Evolutionary conservation across 1,140 invertebrate species (phyloP).

Genomic region (Drosophila burlai): DNA sequence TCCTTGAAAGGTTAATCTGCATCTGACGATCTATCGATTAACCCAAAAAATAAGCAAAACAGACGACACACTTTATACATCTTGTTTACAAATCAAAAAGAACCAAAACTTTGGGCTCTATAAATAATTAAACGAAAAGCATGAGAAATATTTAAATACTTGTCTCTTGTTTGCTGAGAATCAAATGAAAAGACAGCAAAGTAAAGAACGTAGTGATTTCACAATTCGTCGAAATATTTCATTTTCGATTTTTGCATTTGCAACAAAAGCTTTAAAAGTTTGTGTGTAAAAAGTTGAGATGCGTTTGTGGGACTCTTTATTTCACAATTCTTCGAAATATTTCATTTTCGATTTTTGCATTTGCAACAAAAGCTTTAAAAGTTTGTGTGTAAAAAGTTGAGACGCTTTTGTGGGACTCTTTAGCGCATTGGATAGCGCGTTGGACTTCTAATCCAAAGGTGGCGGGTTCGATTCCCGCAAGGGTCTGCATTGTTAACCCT

Average conservation of each 20-base stretch:
- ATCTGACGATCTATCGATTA: constrained; percentile 53
- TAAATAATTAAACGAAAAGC: constrained; percentile 50
- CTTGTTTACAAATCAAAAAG: not conserved
- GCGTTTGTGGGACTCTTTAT: constrained; percentile 76
- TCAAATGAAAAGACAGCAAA: not conserved
- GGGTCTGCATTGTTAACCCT: constrained; percentile 84
- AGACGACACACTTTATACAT: constrained; percentile 20
- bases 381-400: not conserved
- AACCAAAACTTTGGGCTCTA: constrained; percentile 27
- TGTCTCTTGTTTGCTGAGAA: constrained; percentile 1
- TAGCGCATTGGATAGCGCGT: constrained; percentile 88
- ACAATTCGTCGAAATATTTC: constrained; percentile 10
- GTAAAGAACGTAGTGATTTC: not conserved
- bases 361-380: not conserved
- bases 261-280: not conserved
- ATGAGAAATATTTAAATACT: constrained; percentile 49
- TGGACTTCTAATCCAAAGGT: constrained; percentile 89
- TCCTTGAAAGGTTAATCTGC: constrained; percentile 50
- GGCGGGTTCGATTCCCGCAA: constrained; percentile 89
- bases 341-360: constrained; percentile 7
- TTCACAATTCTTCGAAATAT: constrained; percentile 8
- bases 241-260: constrained; percentile 6
- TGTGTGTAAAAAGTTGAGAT: not conserved
- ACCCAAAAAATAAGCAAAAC: constrained; percentile 20
- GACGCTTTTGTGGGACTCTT: constrained; percentile 68